These are phyloP conservation scores for Protobothrops flavoviridis DNA, from an alignment of 2,113 vertebrate species.

Conservation along the genomic window DNA sequence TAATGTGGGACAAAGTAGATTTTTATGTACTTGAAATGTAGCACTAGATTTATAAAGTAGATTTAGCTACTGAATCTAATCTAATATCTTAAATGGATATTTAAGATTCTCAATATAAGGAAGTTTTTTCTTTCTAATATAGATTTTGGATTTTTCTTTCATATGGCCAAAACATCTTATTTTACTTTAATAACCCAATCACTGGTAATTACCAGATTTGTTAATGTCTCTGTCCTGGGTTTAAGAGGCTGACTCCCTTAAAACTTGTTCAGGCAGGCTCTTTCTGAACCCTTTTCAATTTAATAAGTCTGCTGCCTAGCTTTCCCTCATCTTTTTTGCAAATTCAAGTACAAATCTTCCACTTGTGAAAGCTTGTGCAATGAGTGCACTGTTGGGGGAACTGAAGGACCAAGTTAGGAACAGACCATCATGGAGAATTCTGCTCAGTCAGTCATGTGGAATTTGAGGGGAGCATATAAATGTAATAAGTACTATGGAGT, in stretches of 20 bases:
- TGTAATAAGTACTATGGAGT: background rate
- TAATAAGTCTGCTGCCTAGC: background rate
- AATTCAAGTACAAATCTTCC: background rate
- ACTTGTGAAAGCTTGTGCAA: background rate
- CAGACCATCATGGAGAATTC: background rate
- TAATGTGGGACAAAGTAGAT: background rate
- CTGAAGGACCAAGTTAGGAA: background rate
- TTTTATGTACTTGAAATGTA: background rate
- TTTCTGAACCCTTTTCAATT: background rate
- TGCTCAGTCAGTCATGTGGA: background rate
- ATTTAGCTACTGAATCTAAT: background rate
- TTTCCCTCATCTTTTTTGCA: background rate
- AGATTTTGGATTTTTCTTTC: background rate
- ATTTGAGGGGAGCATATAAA: background rate
- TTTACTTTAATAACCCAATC: background rate
- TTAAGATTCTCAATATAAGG: background rate
- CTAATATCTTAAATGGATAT: background rate
- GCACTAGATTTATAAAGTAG: background rate
- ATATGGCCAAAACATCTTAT: background rate
- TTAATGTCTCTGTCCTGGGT: background rate
- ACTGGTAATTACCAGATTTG: background rate
- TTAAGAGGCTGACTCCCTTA: background rate
- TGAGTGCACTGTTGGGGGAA: background rate
- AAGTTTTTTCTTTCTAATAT: background rate
- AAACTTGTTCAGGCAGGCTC: background rate